Evolutionary conservation across 2,888 invertebrate species (phyloP).

Genomic region (Cheilosia impressa): DNA sequence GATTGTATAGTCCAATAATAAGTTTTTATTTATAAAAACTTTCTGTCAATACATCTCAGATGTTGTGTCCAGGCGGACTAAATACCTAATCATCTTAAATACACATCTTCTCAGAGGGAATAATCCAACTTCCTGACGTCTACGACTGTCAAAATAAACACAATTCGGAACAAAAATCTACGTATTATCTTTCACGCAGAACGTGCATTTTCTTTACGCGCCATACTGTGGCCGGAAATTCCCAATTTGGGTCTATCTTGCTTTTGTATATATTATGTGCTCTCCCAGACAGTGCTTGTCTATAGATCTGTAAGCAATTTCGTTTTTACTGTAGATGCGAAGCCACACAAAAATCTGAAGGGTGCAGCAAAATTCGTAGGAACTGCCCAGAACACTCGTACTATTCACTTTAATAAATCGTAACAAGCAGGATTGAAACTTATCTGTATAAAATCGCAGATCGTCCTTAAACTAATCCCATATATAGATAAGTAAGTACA

Average conservation of each 20-base stretch:
- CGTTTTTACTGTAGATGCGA: too few species aligned
- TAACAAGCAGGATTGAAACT: background rate
- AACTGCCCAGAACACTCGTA: background rate
- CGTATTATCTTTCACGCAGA: too few species aligned
- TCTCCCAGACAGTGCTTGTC: slow-evolving; percentile 44
- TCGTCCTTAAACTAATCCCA: background rate
- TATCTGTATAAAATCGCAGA: background rate
- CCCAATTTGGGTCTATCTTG: background rate
- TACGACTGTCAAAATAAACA: too few species aligned
- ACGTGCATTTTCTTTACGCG: background rate
- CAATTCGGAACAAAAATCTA: too few species aligned
- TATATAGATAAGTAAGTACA: background rate
- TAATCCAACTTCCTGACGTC: too few species aligned
- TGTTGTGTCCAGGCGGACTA: too few species aligned
- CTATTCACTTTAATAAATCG: background rate
- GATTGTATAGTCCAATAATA: too few species aligned
- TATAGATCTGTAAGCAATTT: slow-evolving; percentile 19
- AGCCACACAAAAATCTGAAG: too few species aligned
- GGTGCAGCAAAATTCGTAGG: background rate
- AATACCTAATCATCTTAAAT: too few species aligned
- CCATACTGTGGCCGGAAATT: slow-evolving; percentile 19
- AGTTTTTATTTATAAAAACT: too few species aligned
- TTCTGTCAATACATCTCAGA: too few species aligned
- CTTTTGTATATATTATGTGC: slow-evolving; percentile 25
- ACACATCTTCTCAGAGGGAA: too few species aligned